phyloP scores from a whole-genome alignment of 2,113 vertebrate species.

The Hepsetus odoe region DNA sequence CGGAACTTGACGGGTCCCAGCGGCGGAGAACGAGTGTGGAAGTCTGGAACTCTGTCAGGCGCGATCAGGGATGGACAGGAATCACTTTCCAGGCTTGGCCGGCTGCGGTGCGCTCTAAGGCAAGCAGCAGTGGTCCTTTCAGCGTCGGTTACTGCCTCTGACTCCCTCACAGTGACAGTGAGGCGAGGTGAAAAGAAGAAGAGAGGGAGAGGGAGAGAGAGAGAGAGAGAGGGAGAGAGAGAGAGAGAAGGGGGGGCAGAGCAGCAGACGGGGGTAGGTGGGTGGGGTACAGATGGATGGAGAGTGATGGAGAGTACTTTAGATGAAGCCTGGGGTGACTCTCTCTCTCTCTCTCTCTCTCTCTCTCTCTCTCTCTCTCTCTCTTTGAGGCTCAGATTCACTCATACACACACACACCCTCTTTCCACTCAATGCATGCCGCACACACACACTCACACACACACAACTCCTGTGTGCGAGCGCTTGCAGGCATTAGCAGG shows the following conservation, averaged over 20 bases:
- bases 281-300: constrained; percentile 46
- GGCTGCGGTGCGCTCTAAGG: constrained; percentile 64
- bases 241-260: constrained; percentile 24
- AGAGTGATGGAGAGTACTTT: constrained; percentile 53
- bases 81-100: constrained; percentile 30
- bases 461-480: constrained; percentile 30
- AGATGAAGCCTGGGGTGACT: constrained; percentile 55
- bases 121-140: constrained; percentile 44
- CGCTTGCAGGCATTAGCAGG: constrained; percentile 48
- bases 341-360: constrained; percentile 43
- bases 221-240: constrained; percentile 28
- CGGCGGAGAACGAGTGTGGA: neutral
- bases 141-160: constrained; percentile 28
- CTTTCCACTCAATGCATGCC: constrained; percentile 37
- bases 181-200: neutral
- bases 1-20: neutral
- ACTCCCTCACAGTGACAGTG: constrained; percentile 27
- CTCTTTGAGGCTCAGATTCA: constrained; percentile 9
- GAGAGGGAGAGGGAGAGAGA: constrained; percentile 6
- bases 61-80: neutral
- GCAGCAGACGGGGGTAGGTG: constrained; percentile 45
- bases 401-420: constrained; percentile 12
- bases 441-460: constrained; percentile 28
- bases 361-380: constrained; percentile 22
- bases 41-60: constrained; percentile 2